Conservation (phyloP, 2,888 invertebrate genomes). For the Tethea ocularis region DNA sequence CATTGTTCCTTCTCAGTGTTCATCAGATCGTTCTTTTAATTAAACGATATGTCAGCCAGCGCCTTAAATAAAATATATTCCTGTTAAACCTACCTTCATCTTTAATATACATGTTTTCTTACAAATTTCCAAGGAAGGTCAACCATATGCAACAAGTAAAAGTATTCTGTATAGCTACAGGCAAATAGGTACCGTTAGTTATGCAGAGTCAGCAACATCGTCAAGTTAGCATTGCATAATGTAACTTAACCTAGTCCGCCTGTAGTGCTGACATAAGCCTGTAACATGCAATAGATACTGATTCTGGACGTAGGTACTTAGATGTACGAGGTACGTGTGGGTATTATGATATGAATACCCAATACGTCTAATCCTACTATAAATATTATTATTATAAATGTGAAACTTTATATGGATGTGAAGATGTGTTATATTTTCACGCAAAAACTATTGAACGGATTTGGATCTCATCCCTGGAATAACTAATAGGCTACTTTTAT, state of each 20-base stretch:
- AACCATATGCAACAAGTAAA: not conserved
- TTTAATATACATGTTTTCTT: not conserved
- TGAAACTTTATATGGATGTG: too few relatives aligned
- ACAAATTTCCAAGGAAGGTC: not conserved
- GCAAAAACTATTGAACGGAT: too few relatives aligned
- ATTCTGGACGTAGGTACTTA: not conserved
- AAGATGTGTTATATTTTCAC: too few relatives aligned
- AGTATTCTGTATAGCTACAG: not conserved
- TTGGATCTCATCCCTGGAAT: too few relatives aligned
- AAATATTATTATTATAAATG: too few relatives aligned
- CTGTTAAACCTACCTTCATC: too few relatives aligned
- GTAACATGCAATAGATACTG: not conserved
- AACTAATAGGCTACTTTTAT: too few relatives aligned
- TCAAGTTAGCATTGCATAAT: constrained; percentile 1
- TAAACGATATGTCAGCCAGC: too few relatives aligned
- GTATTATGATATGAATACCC: not conserved
- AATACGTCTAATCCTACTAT: too few relatives aligned
- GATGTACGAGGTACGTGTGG: not conserved
- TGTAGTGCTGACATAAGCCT: not conserved
- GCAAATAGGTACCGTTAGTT: not conserved
- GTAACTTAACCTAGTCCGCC: constrained; percentile 1
- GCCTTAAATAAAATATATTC: too few relatives aligned
- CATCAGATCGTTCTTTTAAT: too few relatives aligned
- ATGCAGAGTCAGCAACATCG: not conserved
- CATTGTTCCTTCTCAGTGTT: too few relatives aligned